A percentile compares a stretch with the other conserved stretches of the same genome.
Conservation (phyloP, 2,888 invertebrate species). For the Oithona nana region DNA sequence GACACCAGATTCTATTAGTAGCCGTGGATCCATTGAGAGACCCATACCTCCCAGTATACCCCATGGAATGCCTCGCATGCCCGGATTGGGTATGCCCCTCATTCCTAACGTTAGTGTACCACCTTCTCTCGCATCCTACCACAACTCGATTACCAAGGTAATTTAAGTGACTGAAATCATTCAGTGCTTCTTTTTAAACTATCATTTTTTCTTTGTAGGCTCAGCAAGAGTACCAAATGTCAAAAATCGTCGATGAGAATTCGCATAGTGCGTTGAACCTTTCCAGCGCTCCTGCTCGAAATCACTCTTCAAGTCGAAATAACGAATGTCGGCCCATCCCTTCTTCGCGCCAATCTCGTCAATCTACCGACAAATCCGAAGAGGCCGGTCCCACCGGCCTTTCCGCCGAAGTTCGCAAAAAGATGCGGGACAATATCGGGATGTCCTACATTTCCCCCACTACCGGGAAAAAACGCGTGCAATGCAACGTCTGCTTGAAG, state of each 20-base stretch:
- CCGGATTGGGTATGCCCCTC: background rate
- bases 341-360: background rate
- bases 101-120: background rate
- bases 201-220: background rate
- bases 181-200: background rate
- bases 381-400: background rate
- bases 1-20: slow-evolving; percentile 19
- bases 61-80: background rate
- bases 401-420: slow-evolving; percentile 2
- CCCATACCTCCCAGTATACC: slow-evolving; percentile 16
- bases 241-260: background rate
- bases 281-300: background rate
- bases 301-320: background rate
- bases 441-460: slow-evolving; percentile 14
- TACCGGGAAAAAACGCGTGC: slow-evolving; percentile 64
- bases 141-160: slow-evolving; percentile 7
- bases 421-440: slow-evolving; percentile 15
- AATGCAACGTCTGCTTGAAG: slow-evolving; percentile 93
- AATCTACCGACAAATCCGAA: slow-evolving; percentile 19
- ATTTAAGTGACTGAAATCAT: background rate
- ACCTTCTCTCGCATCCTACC: slow-evolving; percentile 5
- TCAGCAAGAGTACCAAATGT: background rate
- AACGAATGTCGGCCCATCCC: background rate
- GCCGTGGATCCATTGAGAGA: slow-evolving; percentile 9
- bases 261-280: background rate